A percentile compares a stretch with the other conserved stretches of the same genome.
Evolutionary conservation across 2,888 invertebrate species (phyloP).

Genomic region (Caenorhabditis panamensis): DNA sequence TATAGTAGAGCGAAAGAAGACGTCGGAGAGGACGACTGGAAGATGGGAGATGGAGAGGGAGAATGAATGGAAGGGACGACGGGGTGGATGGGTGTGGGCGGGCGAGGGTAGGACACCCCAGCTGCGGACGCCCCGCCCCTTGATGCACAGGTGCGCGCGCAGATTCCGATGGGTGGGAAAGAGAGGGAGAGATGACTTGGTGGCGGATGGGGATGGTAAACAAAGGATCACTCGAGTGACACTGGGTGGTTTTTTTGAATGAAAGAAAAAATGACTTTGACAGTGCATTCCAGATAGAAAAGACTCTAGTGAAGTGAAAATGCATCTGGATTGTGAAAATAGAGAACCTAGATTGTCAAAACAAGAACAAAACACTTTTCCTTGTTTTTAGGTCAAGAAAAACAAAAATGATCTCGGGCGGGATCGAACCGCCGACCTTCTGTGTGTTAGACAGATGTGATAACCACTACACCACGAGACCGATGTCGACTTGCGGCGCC

Average conservation of each 20-base stretch:
- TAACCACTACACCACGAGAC: slow-evolving; percentile 47
- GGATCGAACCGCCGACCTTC: slow-evolving; percentile 79
- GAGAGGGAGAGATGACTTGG: neutral
- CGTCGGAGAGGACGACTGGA: neutral
- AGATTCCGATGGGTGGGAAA: slow-evolving; percentile 7
- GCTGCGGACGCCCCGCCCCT: slow-evolving; percentile 15
- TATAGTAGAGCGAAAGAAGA: neutral
- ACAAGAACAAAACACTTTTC: no score
- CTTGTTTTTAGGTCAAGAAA: no score
- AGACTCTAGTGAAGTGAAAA: no score
- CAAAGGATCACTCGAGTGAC: slow-evolving; percentile 4
- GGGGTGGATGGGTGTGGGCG: neutral
- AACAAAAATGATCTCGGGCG: slow-evolving; percentile 74
- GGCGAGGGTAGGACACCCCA: slow-evolving; percentile 18
- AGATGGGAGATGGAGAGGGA: neutral
- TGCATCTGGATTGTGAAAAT: no score
- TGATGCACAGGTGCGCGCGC: slow-evolving; percentile 56
- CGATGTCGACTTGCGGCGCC: neutral
- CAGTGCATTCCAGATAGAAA: no score
- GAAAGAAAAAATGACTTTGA: no score
- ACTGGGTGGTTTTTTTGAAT: no score
- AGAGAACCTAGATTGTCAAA: no score
- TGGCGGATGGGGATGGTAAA: no score
- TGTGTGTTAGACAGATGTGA: slow-evolving; percentile 80
- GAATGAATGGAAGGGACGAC: neutral